These are phyloP conservation scores for Poeciliopsis turneri DNA, from an alignment of 2,797 vertebrate genomes.

Conservation along the genomic window DNA sequence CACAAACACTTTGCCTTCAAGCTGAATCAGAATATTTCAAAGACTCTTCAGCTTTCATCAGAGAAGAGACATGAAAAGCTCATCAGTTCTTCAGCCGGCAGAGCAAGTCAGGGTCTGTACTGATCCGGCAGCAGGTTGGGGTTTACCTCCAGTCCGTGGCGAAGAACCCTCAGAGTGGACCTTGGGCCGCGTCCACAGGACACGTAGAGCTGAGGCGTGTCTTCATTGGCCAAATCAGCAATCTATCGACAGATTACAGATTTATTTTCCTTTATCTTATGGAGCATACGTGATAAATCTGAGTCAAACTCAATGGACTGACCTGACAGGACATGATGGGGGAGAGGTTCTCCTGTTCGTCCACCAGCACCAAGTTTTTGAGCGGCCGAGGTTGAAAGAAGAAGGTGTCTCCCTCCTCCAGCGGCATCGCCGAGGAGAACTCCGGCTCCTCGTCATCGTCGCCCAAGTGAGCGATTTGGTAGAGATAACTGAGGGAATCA, in stretches of 20 bases:
- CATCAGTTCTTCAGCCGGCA: conserved; percentile 56
- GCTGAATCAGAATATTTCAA: conserved; percentile 50
- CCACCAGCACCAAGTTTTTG: conserved; percentile 96
- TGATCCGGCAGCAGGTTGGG: not conserved
- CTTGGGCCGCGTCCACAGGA: conserved; percentile 94
- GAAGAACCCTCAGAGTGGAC: conserved; percentile 92
- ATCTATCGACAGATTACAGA: conserved; percentile 76
- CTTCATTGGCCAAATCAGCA: conserved; percentile 97
- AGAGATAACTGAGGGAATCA: conserved; percentile 87
- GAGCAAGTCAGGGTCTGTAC: not conserved
- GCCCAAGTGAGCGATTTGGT: conserved; percentile 98
- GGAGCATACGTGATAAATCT: not conserved
- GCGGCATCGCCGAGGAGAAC: conserved; percentile 98
- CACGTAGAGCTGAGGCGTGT: conserved; percentile 96
- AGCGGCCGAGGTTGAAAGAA: conserved; percentile 97
- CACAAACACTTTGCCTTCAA: not conserved
- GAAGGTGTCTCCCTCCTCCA: conserved; percentile 98
- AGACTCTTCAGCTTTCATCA: conserved; percentile 63
- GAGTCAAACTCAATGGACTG: not conserved
- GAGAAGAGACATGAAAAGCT: conserved; percentile 73
- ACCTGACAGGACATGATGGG: conserved; percentile 98
- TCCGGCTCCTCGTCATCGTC: conserved; percentile 98
- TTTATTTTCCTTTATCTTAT: not conserved
- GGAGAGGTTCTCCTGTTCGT: conserved; percentile 96
- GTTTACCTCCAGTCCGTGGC: conserved; percentile 95